Conservation (phyloP, 2,113 vertebrate species). For the Toxostoma redivivum region DNA sequence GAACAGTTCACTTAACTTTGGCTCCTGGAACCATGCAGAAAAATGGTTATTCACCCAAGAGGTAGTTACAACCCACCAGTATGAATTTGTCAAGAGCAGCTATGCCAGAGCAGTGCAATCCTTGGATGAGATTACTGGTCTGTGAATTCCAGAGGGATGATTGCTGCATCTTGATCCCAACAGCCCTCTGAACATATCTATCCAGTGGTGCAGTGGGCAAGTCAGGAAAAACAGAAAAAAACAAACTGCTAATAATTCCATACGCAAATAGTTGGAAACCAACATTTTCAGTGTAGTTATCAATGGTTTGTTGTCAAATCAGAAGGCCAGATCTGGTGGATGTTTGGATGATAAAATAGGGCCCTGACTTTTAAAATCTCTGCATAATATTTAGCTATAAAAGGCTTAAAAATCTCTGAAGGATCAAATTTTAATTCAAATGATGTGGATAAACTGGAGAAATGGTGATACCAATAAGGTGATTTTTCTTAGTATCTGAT, state of each 20-base stretch:
- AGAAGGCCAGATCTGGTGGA: background rate
- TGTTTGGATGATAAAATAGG: background rate
- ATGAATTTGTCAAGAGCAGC: background rate
- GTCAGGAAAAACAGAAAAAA: background rate
- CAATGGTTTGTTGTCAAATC: background rate
- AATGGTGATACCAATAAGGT: background rate
- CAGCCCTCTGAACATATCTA: background rate
- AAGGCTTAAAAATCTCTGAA: background rate
- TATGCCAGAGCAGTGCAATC: background rate
- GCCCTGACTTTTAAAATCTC: background rate
- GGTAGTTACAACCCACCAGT: background rate
- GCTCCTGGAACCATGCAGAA: background rate
- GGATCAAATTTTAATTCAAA: background rate
- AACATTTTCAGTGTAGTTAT: background rate
- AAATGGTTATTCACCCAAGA: background rate
- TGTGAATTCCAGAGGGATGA: background rate
- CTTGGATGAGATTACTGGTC: background rate
- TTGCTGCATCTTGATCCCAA: background rate
- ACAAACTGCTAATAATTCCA: background rate
- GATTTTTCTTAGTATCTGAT: background rate
- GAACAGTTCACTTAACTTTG: background rate
- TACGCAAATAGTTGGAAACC: background rate
- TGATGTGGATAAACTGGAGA: background rate
- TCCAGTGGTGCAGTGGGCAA: fast-evolving
- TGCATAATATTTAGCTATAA: background rate